phyloP scores from a whole-genome alignment of 1,140 invertebrate genomes.

The Marisa cornuarietis region DNA sequence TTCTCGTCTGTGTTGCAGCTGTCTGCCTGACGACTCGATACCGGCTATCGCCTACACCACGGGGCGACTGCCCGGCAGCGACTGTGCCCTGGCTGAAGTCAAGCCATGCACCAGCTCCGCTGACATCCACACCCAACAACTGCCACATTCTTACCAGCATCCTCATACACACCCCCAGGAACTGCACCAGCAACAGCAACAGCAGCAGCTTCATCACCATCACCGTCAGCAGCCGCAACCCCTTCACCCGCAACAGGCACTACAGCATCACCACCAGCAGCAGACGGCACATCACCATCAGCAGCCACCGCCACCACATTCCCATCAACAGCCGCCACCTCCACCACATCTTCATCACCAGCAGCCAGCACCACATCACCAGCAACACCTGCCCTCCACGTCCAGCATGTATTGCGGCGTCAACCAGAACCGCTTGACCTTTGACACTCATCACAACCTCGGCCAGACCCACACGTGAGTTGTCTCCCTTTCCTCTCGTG shows the following conservation, averaged over 20 bases:
- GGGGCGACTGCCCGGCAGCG: constrained; percentile 15
- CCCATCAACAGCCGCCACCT: constrained; percentile 4
- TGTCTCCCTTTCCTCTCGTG: too few species aligned
- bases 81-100: background rate
- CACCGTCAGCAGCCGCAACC: background rate
- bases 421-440: constrained; percentile 2
- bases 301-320: background rate
- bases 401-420: constrained; percentile 9
- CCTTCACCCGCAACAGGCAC: background rate
- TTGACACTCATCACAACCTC: constrained; percentile 2
- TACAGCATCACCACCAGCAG: constrained; percentile 7
- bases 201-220: background rate
- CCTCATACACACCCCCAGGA: background rate
- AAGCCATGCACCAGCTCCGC: background rate
- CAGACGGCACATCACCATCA: constrained; percentile 2
- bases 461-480: constrained; percentile 13
- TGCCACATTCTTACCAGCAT: background rate
- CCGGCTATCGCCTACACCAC: constrained; percentile 42
- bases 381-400: background rate
- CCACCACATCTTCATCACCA: background rate
- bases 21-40: constrained; percentile 47
- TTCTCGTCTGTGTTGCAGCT: constrained; percentile 29
- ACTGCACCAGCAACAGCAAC: background rate
- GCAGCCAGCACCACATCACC: background rate
- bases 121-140: background rate